Evolutionary conservation across 1,140 invertebrate species (phyloP).

Genomic region (Drosophila lacteicornis): DNA sequence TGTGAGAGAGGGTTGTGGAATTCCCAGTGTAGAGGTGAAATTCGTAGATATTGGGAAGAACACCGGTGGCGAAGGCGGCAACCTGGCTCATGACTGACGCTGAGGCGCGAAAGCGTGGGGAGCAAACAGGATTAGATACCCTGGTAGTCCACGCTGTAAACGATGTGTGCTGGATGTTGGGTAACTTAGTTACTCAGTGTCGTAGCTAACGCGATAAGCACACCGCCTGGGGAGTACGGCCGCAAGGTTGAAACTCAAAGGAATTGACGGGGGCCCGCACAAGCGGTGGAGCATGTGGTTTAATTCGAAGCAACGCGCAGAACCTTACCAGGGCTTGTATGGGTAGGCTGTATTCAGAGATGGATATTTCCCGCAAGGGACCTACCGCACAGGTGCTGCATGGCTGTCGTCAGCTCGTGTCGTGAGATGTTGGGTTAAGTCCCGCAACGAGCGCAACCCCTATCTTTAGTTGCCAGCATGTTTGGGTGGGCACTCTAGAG

Average conservation of each 20-base stretch:
- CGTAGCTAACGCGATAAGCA: conserved; percentile 81
- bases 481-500: conserved; percentile 82
- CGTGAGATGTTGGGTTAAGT: conserved; percentile 87
- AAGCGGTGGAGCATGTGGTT: conserved; percentile 86
- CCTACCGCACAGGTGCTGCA: conserved; percentile 85
- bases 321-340: conserved; percentile 85
- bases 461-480: conserved; percentile 80
- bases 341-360: not conserved
- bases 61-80: conserved; percentile 84
- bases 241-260: conserved; percentile 32
- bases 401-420: conserved; percentile 87
- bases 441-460: conserved; percentile 86
- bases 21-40: conserved; percentile 68
- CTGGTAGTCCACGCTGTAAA: conserved; percentile 34
- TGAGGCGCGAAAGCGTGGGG: conserved; percentile 24
- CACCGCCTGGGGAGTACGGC: conserved; percentile 85
- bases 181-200: not conserved
- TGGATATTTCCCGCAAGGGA: conserved; percentile 23
- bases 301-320: conserved; percentile 86
- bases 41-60: conserved; percentile 44
- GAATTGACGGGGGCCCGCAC: conserved; percentile 77
- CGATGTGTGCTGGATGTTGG: conserved; percentile 7
- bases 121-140: conserved; percentile 38
- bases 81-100: conserved; percentile 49
- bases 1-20: conserved; percentile 80